These are phyloP conservation scores for Battus philenor DNA, from an alignment of 1,140 invertebrate species.

Conservation along the genomic window DNA sequence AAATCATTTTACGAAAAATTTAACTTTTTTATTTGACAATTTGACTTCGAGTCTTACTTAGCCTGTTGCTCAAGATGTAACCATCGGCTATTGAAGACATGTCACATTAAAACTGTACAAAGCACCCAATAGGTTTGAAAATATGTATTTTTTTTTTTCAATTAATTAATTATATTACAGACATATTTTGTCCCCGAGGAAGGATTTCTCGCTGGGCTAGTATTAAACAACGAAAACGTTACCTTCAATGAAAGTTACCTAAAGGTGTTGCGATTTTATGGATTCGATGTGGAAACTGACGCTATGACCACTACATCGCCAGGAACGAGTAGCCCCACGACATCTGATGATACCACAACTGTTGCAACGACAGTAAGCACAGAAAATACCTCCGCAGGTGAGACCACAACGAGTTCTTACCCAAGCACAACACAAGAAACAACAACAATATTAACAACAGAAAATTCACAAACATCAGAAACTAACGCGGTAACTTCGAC, in stretches of 20 bases:
- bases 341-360: slow-evolving; percentile 12
- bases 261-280: slow-evolving; percentile 84
- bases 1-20: too few relatives aligned
- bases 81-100: too few relatives aligned
- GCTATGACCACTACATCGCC: slow-evolving; percentile 35
- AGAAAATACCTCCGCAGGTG: slow-evolving; percentile 27
- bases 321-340: slow-evolving; percentile 16
- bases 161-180: slow-evolving; percentile 68
- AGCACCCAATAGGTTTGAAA: too few relatives aligned
- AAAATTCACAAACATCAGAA: too few relatives aligned
- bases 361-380: slow-evolving; percentile 12
- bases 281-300: slow-evolving; percentile 80
- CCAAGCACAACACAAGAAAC: slow-evolving; percentile 24
- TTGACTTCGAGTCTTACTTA: too few relatives aligned
- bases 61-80: too few relatives aligned
- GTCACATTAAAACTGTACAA: too few relatives aligned
- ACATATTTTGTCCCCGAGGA: slow-evolving; percentile 88
- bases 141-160: too few relatives aligned
- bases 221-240: slow-evolving; percentile 85
- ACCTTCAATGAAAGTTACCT: slow-evolving; percentile 82
- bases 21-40: too few relatives aligned
- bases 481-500: not conserved
- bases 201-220: slow-evolving; percentile 86
- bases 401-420: slow-evolving; percentile 46
- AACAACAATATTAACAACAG: slow-evolving; percentile 20